phyloP scores from a whole-genome alignment of 2,888 invertebrate species.

The Pinctada fucata region DNA sequence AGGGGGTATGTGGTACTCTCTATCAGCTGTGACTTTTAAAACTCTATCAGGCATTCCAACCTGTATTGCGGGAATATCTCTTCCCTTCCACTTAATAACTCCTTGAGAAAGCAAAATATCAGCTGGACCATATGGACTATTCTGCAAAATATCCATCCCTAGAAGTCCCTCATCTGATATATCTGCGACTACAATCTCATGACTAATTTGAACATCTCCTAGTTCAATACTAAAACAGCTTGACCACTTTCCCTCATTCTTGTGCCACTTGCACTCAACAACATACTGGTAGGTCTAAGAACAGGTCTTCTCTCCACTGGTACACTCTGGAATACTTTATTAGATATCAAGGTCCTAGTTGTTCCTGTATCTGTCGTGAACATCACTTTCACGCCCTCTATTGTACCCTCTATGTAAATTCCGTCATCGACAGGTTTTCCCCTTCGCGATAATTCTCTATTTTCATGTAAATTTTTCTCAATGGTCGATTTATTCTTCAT shows the following conservation, averaged over 20 bases:
- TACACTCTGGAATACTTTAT: constrained; percentile 5
- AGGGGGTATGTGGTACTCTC: not conserved
- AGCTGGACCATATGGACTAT: constrained; percentile 15
- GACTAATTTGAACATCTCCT: not conserved
- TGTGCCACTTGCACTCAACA: not conserved
- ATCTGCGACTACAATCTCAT: constrained; percentile 33
- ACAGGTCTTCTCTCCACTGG: constrained; percentile 14
- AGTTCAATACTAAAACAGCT: constrained; percentile 25
- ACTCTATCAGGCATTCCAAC: constrained; percentile 17
- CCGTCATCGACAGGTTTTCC: constrained; percentile 16
- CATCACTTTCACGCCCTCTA: constrained; percentile 14
- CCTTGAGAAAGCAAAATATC: constrained; percentile 24
- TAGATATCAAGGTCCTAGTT: constrained; percentile 19
- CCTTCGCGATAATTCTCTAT: not conserved
- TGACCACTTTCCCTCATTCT: constrained; percentile 19
- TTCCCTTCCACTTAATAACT: constrained; percentile 15
- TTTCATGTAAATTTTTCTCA: not conserved
- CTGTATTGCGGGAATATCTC: constrained; percentile 8
- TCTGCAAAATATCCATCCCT: constrained; percentile 31
- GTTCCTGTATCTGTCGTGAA: constrained; percentile 27
- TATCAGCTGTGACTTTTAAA: not conserved
- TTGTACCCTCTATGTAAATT: constrained; percentile 26
- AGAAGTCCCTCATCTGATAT: constrained; percentile 27
- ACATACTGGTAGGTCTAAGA: not conserved
- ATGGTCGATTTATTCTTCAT: not conserved